Evolutionary conservation across 2,888 invertebrate genomes (phyloP).

Genomic region (Priocnemis perturbator): DNA sequence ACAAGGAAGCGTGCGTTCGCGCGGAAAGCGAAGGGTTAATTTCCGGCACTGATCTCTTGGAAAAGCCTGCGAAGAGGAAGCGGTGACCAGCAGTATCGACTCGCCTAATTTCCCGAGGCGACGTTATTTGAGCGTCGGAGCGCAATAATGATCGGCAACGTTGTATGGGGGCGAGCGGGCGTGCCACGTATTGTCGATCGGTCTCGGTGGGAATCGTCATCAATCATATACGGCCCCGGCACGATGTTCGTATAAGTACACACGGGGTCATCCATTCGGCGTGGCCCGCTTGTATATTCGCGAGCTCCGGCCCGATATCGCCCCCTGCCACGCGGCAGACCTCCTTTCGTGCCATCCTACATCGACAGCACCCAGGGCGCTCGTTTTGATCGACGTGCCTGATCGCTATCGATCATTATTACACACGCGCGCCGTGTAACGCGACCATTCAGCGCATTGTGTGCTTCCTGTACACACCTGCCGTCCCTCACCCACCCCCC

Average conservation of each 20-base stretch:
- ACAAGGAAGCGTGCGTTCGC: no score
- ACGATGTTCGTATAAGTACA: conserved; percentile 55
- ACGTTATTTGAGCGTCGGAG: no score
- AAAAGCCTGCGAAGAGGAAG: no score
- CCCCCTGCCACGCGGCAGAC: no score
- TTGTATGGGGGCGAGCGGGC: no score
- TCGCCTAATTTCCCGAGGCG: no score
- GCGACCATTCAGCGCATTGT: conserved; percentile 1
- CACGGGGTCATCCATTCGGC: conserved; percentile 43
- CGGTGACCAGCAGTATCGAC: no score
- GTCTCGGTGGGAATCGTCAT: conserved; percentile 47
- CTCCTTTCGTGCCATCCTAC: conserved; percentile 28
- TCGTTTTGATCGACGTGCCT: conserved; percentile 38
- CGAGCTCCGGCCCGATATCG: conserved; percentile 17
- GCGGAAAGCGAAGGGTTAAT: no score
- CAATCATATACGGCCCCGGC: conserved; percentile 38
- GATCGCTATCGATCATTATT: conserved; percentile 57
- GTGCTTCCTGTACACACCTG: conserved; percentile 11
- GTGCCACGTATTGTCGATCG: conserved; percentile 30
- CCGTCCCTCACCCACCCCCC: no score
- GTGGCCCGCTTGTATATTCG: conserved; percentile 30
- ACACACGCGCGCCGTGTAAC: conserved; percentile 25
- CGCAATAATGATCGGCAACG: no score
- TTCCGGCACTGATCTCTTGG: no score
- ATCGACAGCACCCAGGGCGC: conserved; percentile 38